Base-by-base conservation (phyloP, 2,888 invertebrate species). In the Callimorpha dominula region DNA sequence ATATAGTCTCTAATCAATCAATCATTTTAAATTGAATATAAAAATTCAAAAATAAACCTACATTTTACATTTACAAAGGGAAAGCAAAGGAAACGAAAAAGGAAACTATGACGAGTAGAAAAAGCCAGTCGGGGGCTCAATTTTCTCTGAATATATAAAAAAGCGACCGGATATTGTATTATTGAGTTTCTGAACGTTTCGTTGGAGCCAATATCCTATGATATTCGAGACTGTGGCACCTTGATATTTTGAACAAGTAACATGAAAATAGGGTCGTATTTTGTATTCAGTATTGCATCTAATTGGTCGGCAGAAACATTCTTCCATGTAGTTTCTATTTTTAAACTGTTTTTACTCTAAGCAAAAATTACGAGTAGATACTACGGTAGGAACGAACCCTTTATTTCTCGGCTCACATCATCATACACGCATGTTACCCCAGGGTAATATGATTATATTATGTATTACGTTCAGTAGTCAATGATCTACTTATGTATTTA, bases 161-260 rank as follows among this genome's bases (percentile, higher is more conserved):
- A 68, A 50, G 65, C 15, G 71, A 60, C 31, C 66, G 20, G 74
- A 68, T 78, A 76, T 79, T 81, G 79, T 83, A 75, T 82, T 82
- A 83, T 81, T 76, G 78, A 78, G 74, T 83, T 70, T 67, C 54
- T 65, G 73, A 74, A 49, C 69, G 67, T 71, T 76, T 62, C 68
- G 69, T 69, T 77, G 69, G 73, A 77, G 70, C 84, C 79, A 81
- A 82, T 83, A 82, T 81, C 82, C 80, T 74, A 78, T 46, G 72
- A 52, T 54, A 68, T 60, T 77, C 74, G 79, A 77, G 57, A 77
- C 72, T 76, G 72, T 17, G 62, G 62, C 14, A 14, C 50, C 6
- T 40, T 54, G 15, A 17, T 31, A 15, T 79, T 81, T 40, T 60
- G 49, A n/a, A 62, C 62, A 62, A 69, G 62, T 62, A n/a, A 69